Evolutionary conservation across 2,113 vertebrate species (phyloP), one percentile per base, ranked within the genome.

Genomic region (Struthidea cinerea): DNA sequence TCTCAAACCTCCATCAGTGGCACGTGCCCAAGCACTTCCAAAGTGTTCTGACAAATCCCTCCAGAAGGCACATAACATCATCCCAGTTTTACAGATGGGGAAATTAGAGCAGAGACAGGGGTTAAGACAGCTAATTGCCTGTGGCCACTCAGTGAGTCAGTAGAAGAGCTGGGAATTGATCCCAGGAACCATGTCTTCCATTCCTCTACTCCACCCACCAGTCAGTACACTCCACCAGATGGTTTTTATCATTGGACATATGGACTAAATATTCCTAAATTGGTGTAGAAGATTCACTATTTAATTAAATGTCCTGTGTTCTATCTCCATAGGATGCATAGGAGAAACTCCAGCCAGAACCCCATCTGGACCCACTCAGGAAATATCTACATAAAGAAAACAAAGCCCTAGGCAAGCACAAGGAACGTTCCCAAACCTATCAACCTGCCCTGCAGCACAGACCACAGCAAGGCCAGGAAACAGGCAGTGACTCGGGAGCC

Each of bases 241-340:
- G 94, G 95, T 95, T 96, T 86, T 82, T 94, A 95, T 95, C 95
- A 92, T 86, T 89, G 94, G 93, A 93, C 95, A 95, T 92, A 97
- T 94, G 95, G 94, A 95, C 85, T 77, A 95, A 95, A 95, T 94
- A 95, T 90, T 96, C 87, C 79, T 96, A 95, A 94, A 21, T 4
- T 90, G 69, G 60, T 94, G 86, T 71, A 84, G 88, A 94, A 84
- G 64, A 92, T 65, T 90, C 63, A 16, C 83, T 96, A 39, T 88
- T 95, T 93, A 96, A 96, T 95, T 93, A 94, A 96, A 47, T 69
- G 86, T 89, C 95, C 85, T 80, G 49, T 88, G 75, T 87, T 52
- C 77, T 59, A 46, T 88, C 75, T 95, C 87, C 82, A 80, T 88
- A 88, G 69, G 87, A 75, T 75, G 53, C 63, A 93, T 1, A 86